These are phyloP conservation scores for Larimichthys crocea DNA, from an alignment of 2,113 vertebrate species.

Conservation along the genomic window DNA sequence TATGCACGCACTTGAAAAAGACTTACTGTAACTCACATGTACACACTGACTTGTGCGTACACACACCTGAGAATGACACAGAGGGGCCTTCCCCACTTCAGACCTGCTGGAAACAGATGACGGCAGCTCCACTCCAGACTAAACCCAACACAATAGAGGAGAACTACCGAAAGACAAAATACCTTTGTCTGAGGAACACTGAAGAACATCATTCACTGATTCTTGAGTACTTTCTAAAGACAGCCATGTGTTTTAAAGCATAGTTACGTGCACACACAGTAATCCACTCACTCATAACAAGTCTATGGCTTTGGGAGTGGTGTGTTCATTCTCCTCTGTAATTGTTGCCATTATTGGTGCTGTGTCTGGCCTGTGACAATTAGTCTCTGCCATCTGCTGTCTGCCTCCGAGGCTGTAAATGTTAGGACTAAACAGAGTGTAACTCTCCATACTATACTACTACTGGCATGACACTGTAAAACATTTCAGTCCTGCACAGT, in stretches of 20 bases:
- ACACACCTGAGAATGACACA: conserved; percentile 66
- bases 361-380: conserved; percentile 50
- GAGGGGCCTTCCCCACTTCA: conserved; percentile 27
- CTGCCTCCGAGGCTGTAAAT: conserved; percentile 40
- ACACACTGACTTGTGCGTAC: background rate
- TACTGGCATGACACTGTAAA: background rate
- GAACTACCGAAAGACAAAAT: background rate
- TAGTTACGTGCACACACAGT: conserved; percentile 8
- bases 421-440: conserved; percentile 20
- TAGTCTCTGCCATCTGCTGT: conserved; percentile 60
- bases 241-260: background rate
- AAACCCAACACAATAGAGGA: conserved; percentile 4
- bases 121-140: conserved; percentile 1
- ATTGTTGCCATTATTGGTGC: conserved; percentile 40
- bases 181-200: background rate
- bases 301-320: conserved; percentile 30
- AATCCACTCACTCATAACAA: conserved; percentile 19
- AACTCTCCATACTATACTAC: conserved; percentile 13
- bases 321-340: conserved; percentile 43
- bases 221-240: background rate
- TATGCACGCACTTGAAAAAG: conserved; percentile 19
- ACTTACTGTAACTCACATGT: background rate
- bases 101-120: conserved; percentile 67
- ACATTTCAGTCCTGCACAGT: conserved; percentile 5
- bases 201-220: background rate